Evolutionary conservation across 2,113 vertebrate genomes (phyloP), one percentile per base, ranked within the genome.

Genomic region (Hiodon tergisus): DNA sequence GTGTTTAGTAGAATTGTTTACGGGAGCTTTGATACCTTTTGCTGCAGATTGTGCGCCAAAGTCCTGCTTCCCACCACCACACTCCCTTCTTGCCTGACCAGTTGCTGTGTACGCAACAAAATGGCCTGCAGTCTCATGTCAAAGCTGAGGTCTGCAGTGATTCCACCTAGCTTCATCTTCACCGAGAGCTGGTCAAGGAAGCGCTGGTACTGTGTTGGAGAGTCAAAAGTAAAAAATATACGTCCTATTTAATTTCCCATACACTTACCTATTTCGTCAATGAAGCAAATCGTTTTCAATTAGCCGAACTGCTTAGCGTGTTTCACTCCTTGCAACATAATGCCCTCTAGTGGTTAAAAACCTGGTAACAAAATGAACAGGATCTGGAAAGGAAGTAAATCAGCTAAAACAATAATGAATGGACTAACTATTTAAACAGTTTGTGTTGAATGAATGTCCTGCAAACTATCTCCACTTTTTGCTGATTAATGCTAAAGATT

Each of bases 161-260:
- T 75, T 4, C 83, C 79, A 17, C 93, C 89, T 67, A 97, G 77
- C 72, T 91, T 95, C 93, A 97, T 89, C 66, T 85, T 92, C 81
- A 93, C 89, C 6, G 91, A 93, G 78, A 98, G 90, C 76, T 91
- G 87, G 1, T 94, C 92, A 88, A 98, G 82, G 87, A 96, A 94
- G 78, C 90, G 88, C 79, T 94, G 87, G 84, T 94, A 94, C 96
- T 98, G 81, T 78, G 75, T 73, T 50, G 11, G 17, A 59, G 3
- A 46, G 57, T 57, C 3, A 48, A 55, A 14, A 55, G 51, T 4
- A 46, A 13, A 16, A 6, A 31, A 5, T n/a, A 31, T 17, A 66
- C 63, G 16, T 66, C 13, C 16, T 5, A 7, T 3, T 16, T 65
- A 31, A 31, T 31, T 31, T 31, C 31, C 31, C 31, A 31, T 31